Evolutionary conservation across 2,797 vertebrate genomes (phyloP), one percentile per base, ranked within the genome.

Genomic region (Scolopax bukidnonensis): DNA sequence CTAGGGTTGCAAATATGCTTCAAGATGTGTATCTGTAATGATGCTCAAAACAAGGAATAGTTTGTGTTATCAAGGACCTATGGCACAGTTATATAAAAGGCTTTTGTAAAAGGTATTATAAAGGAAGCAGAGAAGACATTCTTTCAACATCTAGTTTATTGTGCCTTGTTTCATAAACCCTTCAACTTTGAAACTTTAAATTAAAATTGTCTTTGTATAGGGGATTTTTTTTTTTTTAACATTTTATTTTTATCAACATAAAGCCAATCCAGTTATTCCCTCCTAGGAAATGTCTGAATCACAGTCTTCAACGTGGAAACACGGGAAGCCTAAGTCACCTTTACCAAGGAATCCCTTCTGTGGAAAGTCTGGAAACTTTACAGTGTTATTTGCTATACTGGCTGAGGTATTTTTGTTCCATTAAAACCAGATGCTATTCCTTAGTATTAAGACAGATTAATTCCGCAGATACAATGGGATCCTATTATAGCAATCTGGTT

Each of bases 381-480:
- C 11, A 61, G 19, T 45, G 41, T 61, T 94, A 85, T 82, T 90
- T 84, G 45, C 50, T 87, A 32, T 80, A 68, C 47, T 95, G 95
- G 74, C 78, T 71, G 78, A 87, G 64, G 75, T 90, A 94, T 60
- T 93, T 90, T 92, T 93, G 27, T 95, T 96, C 75, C 86, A 95
- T 94, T 89, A 85, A 95, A 95, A 96, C 4, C 91, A 95, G 91
- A 95, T 94, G 94, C 65, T 94, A 21, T 81, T 86, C 53, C 76
- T 91, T 75, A 95, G 84, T 75, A 78, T 95, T 84, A 96, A 87
- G 84, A 60, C 41, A 95, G 86, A 96, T 92, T 95, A 96, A 95
- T 92, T 95, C 95, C 86, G 77, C 90, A 95, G 94, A 93, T 95
- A 92, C 84, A 92, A 89, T 85, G 41, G 41, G 54, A 92, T 95